These are phyloP conservation scores for Euzetes globulus DNA, from an alignment of 2,888 invertebrate genomes.

Conservation along the genomic window DNA sequence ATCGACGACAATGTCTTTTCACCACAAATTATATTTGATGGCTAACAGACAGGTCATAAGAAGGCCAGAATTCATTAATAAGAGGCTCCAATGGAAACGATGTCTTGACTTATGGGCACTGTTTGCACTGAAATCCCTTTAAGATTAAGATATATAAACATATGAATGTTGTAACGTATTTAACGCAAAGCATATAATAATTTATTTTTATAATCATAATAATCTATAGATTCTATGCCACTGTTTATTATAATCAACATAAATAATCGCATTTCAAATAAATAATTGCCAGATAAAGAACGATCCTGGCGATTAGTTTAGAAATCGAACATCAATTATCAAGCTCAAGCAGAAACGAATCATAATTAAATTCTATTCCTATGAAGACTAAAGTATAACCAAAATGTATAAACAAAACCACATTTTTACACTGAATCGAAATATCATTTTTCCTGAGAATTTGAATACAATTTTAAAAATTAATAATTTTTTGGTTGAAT, in stretches of 20 bases:
- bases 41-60: not conserved
- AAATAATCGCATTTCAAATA: not conserved
- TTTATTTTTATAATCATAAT: not conserved
- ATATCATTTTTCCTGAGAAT: too few relatives aligned
- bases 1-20: not conserved
- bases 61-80: conserved; percentile 19
- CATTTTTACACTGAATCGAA: too few relatives aligned
- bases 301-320: too few relatives aligned
- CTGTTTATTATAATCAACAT: not conserved
- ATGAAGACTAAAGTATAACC: too few relatives aligned
- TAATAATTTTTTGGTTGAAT: too few relatives aligned
- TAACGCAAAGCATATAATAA: conserved; percentile 11
- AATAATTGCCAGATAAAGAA: too few relatives aligned
- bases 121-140: conserved; percentile 28
- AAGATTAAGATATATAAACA: not conserved
- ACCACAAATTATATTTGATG: conserved; percentile 5
- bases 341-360: too few relatives aligned
- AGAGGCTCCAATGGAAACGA: not conserved
- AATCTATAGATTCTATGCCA: not conserved
- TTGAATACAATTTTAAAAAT: too few relatives aligned
- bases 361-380: too few relatives aligned
- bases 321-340: too few relatives aligned
- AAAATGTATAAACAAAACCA: too few relatives aligned
- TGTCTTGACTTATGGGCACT: conserved; percentile 3
- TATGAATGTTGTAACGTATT: not conserved